phyloP scores from a whole-genome alignment of 2,113 vertebrate genomes.

The Onychorhynchus coronatus region DNA sequence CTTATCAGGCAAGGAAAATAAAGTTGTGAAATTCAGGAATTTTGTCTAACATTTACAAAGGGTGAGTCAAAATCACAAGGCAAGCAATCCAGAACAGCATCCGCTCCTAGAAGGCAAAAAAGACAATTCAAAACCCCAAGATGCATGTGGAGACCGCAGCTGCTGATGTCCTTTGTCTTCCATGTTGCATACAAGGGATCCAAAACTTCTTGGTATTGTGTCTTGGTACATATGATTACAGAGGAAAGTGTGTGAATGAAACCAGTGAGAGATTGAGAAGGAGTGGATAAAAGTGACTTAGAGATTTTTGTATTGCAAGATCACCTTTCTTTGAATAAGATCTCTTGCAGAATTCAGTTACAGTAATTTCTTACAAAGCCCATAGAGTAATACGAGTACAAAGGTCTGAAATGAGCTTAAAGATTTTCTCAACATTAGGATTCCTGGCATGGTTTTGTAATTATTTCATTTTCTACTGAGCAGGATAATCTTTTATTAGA shows the following conservation, averaged over 20 bases:
- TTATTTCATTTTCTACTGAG: background rate
- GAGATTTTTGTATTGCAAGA: background rate
- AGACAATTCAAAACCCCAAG: background rate
- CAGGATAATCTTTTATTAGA: background rate
- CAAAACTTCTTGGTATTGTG: background rate
- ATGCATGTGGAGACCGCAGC: background rate
- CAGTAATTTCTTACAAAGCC: background rate
- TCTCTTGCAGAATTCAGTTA: background rate
- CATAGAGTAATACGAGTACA: background rate
- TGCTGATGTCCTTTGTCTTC: background rate
- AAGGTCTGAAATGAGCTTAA: background rate
- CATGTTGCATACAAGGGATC: accelerated
- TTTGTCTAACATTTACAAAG: background rate
- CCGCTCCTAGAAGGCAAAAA: background rate
- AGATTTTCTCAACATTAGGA: background rate
- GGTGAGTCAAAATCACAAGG: background rate
- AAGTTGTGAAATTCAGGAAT: background rate
- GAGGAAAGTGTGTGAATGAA: background rate
- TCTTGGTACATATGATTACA: background rate
- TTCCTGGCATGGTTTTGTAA: background rate
- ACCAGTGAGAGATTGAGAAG: background rate
- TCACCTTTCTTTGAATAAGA: background rate
- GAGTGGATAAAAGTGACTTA: background rate
- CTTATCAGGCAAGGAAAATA: background rate
- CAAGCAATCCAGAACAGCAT: background rate